Percentiles rank a stretch among this genome's conserved stretches.
phyloP scores from a whole-genome alignment of 2,797 vertebrate species.

The Sitta carolinensis region DNA sequence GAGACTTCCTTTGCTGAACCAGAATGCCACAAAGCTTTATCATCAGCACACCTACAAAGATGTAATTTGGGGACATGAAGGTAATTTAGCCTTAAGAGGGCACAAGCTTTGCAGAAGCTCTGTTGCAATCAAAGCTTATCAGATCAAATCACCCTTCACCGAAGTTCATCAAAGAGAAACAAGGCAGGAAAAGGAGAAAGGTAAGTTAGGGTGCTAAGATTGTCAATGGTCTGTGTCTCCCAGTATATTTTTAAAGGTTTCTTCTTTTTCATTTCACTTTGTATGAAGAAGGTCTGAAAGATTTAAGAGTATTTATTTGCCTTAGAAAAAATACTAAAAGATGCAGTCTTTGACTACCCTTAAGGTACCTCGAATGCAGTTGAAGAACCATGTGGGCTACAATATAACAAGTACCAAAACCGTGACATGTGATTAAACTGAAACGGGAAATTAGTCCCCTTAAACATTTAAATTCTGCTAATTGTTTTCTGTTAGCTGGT shows the following conservation, averaged over 20 bases:
- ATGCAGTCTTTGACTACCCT: neutral
- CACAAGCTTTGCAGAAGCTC: neutral
- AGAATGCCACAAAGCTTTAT: neutral
- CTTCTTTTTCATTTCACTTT: neutral
- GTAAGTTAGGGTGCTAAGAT: neutral
- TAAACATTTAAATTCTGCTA: neutral
- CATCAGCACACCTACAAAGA: neutral
- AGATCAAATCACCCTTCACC: neutral
- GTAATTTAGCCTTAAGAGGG: neutral
- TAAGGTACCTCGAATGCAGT: neutral
- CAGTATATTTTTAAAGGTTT: neutral
- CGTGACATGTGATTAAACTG: neutral
- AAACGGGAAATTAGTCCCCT: neutral
- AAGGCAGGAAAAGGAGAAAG: neutral
- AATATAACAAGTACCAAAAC: neutral
- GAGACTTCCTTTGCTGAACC: neutral
- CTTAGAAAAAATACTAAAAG: neutral
- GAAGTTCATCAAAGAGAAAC: neutral
- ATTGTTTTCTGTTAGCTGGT: neutral
- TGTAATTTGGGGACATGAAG: neutral
- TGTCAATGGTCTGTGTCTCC: neutral
- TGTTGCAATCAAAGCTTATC: neutral
- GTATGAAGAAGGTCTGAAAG: neutral
- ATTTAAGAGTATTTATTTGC: neutral
- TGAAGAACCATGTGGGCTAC: neutral